These are phyloP conservation scores for Stenodera caucasica DNA, from an alignment of 2,888 invertebrate species.

Conservation along the genomic window DNA sequence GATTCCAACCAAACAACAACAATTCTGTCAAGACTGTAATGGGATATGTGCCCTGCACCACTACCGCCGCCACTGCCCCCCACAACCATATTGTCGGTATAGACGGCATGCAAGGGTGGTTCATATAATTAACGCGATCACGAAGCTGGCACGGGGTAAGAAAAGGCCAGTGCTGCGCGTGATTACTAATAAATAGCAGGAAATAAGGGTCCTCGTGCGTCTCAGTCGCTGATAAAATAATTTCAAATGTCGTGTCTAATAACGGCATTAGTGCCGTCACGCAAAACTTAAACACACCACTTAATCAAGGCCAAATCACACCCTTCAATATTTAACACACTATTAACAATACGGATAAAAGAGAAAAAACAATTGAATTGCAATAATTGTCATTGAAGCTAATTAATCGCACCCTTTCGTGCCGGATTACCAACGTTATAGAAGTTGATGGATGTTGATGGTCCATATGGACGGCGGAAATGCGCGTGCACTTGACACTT, in stretches of 20 bases:
- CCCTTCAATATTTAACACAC: neutral
- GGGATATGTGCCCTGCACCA: conserved; percentile 31
- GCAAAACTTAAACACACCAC: conserved; percentile 50
- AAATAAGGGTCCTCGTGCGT: conserved; percentile 57
- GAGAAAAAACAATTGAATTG: neutral
- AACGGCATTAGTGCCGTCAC: conserved; percentile 51
- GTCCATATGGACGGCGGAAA: conserved; percentile 47
- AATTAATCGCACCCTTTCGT: conserved; percentile 29
- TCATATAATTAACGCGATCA: conserved; percentile 54
- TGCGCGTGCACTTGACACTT: conserved; percentile 54
- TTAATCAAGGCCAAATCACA: conserved; percentile 48
- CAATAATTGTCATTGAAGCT: too few species aligned
- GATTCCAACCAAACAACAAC: conserved; percentile 43
- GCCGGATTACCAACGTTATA: conserved; percentile 15
- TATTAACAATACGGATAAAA: too few species aligned
- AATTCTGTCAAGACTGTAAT: conserved; percentile 1
- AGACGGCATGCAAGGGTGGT: conserved; percentile 52
- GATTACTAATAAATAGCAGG: conserved; percentile 57
- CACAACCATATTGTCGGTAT: conserved; percentile 21
- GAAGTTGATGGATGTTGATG: conserved; percentile 24
- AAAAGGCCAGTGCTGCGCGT: conserved; percentile 55
- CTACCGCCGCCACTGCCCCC: conserved; percentile 43
- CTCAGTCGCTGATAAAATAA: conserved; percentile 57
- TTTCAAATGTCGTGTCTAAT: conserved; percentile 58
- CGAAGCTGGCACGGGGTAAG: conserved; percentile 55